These are phyloP conservation scores for Ophioninae sp. DNA, from an alignment of 2,888 invertebrate genomes.

Conservation along the genomic window DNA sequence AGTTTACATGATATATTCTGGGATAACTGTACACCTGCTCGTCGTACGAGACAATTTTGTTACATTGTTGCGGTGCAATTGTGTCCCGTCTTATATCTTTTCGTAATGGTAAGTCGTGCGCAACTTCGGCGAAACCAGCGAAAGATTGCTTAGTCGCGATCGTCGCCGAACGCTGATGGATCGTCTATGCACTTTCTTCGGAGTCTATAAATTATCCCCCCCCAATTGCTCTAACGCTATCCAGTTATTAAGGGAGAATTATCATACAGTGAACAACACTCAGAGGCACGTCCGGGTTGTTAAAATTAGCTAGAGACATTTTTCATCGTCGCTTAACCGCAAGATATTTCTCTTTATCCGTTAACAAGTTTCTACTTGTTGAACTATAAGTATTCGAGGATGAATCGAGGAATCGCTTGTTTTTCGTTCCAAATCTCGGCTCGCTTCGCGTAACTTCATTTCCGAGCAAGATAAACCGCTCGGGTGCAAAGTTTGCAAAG, in stretches of 20 bases:
- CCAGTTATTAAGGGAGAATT: constrained; percentile 26
- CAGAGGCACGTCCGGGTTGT: constrained; percentile 63
- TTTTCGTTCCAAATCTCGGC: neutral
- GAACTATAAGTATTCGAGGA: neutral
- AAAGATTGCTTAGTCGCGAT: constrained; percentile 15
- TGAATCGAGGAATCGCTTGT: constrained; percentile 9
- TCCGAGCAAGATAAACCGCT: neutral
- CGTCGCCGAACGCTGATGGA: constrained; percentile 36
- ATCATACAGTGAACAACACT: constrained; percentile 55
- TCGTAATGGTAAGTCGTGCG: neutral
- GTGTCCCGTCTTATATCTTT: neutral
- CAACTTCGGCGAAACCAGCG: neutral
- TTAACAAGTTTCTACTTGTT: constrained; percentile 15
- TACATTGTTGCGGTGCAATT: constrained; percentile 28
- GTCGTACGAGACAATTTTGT: constrained; percentile 27
- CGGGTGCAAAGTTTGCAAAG: neutral
- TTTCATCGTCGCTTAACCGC: constrained; percentile 28
- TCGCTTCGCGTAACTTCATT: neutral
- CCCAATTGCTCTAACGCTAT: constrained; percentile 17
- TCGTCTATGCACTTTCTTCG: constrained; percentile 43
- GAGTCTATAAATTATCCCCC: constrained; percentile 16
- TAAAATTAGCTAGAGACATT: constrained; percentile 46
- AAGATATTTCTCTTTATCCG: constrained; percentile 25
- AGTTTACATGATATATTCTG: constrained; percentile 48
- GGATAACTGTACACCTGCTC: constrained; percentile 58